Evolutionary conservation across 2,888 invertebrate species (phyloP).

Genomic region (Ornithoptera priamus): DNA sequence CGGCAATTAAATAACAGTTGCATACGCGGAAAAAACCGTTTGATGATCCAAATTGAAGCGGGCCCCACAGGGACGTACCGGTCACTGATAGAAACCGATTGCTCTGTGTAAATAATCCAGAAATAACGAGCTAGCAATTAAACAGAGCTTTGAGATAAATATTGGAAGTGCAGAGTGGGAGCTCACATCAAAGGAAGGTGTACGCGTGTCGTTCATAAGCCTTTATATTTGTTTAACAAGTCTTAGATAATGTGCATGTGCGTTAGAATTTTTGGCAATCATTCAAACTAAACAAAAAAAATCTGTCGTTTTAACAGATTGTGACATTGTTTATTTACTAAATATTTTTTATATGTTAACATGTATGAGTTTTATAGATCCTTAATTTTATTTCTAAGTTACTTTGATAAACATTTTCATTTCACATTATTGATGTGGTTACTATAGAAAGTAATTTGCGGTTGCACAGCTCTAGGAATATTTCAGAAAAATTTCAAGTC

Average conservation of each 20-base stretch:
- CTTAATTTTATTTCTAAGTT: no score
- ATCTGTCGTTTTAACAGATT: not conserved
- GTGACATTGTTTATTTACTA: not conserved
- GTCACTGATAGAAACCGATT: constrained; percentile 55
- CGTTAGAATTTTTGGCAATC: not conserved
- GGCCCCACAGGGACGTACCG: constrained; percentile 39
- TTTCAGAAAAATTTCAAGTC: no score
- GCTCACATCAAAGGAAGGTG: constrained; percentile 63
- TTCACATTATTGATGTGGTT: no score
- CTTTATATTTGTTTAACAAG: constrained; percentile 22
- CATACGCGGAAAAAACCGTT: constrained; percentile 54
- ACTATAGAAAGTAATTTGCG: no score
- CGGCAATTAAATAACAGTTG: constrained; percentile 61
- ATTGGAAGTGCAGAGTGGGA: constrained; percentile 47
- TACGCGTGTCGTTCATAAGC: constrained; percentile 48
- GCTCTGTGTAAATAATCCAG: constrained; percentile 74
- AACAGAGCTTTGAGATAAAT: constrained; percentile 72
- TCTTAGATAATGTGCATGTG: constrained; percentile 5
- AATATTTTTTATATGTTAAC: no score
- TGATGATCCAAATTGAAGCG: constrained; percentile 53
- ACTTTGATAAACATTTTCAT: no score
- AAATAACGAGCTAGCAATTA: constrained; percentile 79
- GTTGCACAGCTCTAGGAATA: no score
- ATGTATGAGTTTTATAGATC: no score
- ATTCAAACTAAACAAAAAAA: not conserved